Evolutionary conservation across 1,140 invertebrate genomes (phyloP).

Genomic region (Protaetia brevitarsis): DNA sequence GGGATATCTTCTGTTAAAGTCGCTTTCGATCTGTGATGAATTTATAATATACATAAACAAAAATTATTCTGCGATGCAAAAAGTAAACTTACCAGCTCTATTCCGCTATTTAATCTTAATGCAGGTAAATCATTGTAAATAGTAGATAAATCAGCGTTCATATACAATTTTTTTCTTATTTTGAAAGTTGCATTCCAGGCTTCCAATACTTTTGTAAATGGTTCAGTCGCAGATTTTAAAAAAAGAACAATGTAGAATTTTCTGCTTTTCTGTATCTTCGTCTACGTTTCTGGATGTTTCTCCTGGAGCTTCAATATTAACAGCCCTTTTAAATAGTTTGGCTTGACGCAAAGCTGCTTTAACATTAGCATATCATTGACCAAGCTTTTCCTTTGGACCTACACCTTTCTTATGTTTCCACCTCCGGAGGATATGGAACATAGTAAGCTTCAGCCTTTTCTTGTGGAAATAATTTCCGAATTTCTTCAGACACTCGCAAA

Average conservation of each 20-base stretch:
- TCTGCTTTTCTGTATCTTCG: not conserved
- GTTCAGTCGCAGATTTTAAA: conserved; percentile 3
- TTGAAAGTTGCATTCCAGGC: not conserved
- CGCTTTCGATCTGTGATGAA: no score
- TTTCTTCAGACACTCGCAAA: not conserved
- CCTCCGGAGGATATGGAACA: not conserved
- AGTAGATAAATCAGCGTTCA: not conserved
- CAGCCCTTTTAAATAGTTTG: not conserved
- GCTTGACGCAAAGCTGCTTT: not conserved
- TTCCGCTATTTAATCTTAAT: conserved; percentile 2
- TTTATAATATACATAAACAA: no score
- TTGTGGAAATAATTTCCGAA: not conserved
- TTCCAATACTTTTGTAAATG: not conserved
- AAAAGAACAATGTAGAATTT: no score
- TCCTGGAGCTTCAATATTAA: no score
- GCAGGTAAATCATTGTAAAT: not conserved
- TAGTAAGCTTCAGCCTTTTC: conserved; percentile 1
- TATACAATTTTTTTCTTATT: not conserved
- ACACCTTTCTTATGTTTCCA: not conserved
- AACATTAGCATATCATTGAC: not conserved
- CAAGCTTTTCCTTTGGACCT: not conserved
- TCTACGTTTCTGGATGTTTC: no score
- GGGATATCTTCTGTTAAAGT: no score
- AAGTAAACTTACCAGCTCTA: not conserved
- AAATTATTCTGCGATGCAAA: no score